These are phyloP conservation scores for Avahi laniger DNA, from an alignment of 2,797 vertebrate genomes.

Conservation along the genomic window DNA sequence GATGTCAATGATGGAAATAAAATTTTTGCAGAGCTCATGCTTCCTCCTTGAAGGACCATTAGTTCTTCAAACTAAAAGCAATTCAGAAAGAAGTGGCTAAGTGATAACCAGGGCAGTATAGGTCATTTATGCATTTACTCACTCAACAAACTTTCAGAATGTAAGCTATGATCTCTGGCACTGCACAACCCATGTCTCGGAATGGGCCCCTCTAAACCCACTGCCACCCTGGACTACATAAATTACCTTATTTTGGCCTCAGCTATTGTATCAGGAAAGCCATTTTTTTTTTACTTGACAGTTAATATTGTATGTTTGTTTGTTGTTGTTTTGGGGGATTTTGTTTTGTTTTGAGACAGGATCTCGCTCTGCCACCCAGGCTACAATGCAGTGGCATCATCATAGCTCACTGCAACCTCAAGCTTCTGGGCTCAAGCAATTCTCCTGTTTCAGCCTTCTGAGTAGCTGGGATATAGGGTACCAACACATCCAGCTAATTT, in stretches of 20 bases:
- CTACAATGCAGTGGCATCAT: neutral
- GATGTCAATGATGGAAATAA: conserved; percentile 3
- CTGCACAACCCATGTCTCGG: neutral
- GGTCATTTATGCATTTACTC: neutral
- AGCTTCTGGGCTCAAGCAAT: neutral
- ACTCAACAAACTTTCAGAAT: neutral
- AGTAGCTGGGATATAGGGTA: neutral
- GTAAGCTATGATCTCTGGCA: neutral
- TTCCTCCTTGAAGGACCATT: neutral
- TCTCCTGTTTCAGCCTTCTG: neutral
- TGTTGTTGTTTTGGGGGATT: too few relatives aligned
- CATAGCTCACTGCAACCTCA: neutral
- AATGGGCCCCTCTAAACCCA: too few relatives aligned
- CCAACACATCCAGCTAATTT: neutral
- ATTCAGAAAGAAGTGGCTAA: neutral
- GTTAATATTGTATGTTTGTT: neutral
- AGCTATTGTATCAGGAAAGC: neutral
- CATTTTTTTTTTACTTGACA: neutral
- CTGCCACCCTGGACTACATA: neutral
- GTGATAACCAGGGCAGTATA: neutral
- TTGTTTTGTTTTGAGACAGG: neutral
- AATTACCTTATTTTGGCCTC: neutral
- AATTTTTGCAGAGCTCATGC: neutral
- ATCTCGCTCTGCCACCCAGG: neutral
- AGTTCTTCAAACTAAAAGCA: neutral